Evolutionary conservation across 2,113 vertebrate genomes (phyloP).

Genomic region (Mesitornis unicolor): DNA sequence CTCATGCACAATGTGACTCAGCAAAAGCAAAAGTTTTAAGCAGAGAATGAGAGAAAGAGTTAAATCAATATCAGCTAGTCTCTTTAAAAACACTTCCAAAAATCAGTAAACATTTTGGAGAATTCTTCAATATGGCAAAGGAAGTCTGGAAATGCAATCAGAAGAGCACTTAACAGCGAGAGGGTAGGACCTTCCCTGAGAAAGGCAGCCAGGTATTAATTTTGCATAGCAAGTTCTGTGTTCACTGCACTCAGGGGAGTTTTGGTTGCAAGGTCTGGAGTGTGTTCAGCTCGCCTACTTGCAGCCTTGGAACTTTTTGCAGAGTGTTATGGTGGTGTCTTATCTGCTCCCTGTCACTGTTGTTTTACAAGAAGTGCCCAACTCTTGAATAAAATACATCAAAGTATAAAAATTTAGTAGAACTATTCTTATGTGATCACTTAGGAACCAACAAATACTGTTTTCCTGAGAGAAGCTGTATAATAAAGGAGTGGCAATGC

Average conservation of each 20-base stretch:
- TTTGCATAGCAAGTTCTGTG: not conserved
- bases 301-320: not conserved
- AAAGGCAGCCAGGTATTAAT: not conserved
- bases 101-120: not conserved
- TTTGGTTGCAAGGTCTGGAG: not conserved
- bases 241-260: accelerated
- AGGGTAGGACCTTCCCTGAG: not conserved
- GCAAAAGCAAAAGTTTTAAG: not conserved
- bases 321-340: not conserved
- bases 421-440: not conserved
- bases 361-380: not conserved
- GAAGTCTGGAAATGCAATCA: not conserved
- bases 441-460: not conserved
- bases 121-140: not conserved
- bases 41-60: not conserved
- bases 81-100: not conserved
- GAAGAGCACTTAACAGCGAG: not conserved
- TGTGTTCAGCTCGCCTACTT: not conserved
- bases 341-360: not conserved
- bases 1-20: not conserved
- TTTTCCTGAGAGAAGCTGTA: not conserved
- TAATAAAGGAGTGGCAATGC: not conserved
- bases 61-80: not conserved
- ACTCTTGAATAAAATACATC: not conserved
- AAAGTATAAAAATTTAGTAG: not conserved